Base-by-base conservation (phyloP, 2,888 invertebrate genomes). In the Sabatieria punctata region DNA sequence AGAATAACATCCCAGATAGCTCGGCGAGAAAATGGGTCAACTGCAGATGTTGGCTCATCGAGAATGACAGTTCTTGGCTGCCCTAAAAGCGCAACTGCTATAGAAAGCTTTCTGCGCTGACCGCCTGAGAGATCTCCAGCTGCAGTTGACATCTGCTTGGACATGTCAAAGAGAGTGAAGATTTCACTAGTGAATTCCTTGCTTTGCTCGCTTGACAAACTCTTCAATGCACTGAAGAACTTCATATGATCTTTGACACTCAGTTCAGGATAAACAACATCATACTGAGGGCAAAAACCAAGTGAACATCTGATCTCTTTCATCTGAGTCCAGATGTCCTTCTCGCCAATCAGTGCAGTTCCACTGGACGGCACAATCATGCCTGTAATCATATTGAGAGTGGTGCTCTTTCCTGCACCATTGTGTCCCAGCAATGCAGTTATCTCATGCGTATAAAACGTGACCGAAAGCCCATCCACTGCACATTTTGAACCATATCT, bases 61-160 rank as follows among this genome's bases (percentile, higher is more conserved):
- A 85, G 71, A 57, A 85, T 80, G 57, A 85, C 79, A 46, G 25
- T 18, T 73, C 83, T 83, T 1, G 85, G 84, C 66, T 84, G 80
- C 1, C 85, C 85, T 55, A 85, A 82, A 40, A 84, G 76, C 1
- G 85, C 85, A 51, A 85, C 81, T 25, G 81, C 84, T 36, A 85
- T 79, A 43, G 61, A 65, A 1, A 85, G 72, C 61, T 85, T 85
- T 51, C 85, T 70, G 64, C 84, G 84, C 65, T 85, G 84, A 0
- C 85, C 85, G 1, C 85, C 85, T 51, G 84, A 84, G 2, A 85
- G 70, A 60, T 81, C 78, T 59, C 78, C 78, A 0, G 82, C 76
- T 57, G 75, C 76, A 1, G 77, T 75, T 6, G 11, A 15, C 22
- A 15, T 13, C 22, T 15, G 30, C 11, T 35, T 4, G 6, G 22